Percentiles rank a stretch among this genome's conserved stretches.
These are phyloP conservation scores for Macrobrachium rosenbergii DNA, from an alignment of 1,140 invertebrate species.

Conservation along the genomic window DNA sequence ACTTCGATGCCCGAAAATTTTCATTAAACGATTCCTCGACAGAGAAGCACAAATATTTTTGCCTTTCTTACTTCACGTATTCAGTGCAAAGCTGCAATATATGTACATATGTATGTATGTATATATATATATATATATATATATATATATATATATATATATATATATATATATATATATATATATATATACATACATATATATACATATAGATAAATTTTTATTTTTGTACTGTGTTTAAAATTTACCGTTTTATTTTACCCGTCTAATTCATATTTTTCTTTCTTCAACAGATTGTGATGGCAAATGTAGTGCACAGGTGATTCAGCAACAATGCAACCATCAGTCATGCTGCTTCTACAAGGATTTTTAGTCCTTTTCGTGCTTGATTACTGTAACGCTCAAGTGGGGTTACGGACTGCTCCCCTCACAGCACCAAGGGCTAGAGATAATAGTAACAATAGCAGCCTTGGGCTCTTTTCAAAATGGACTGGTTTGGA, in stretches of 20 bases:
- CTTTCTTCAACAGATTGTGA: background rate
- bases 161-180: too few relatives aligned
- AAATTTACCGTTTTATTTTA: background rate
- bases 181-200: too few relatives aligned
- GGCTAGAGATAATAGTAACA: slow-evolving; percentile 32
- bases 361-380: slow-evolving; percentile 20
- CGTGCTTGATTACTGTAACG: background rate
- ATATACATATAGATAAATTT: background rate
- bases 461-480: slow-evolving; percentile 34
- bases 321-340: slow-evolving; percentile 16
- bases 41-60: too few relatives aligned
- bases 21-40: too few relatives aligned
- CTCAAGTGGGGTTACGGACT: slow-evolving; percentile 47
- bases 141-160: too few relatives aligned
- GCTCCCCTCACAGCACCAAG: slow-evolving; percentile 45
- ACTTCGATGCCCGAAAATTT: too few relatives aligned
- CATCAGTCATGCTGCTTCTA: slow-evolving; percentile 11
- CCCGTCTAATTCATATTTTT: background rate
- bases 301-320: slow-evolving; percentile 15
- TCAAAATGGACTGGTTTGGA: slow-evolving; percentile 35
- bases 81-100: too few relatives aligned
- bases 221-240: background rate
- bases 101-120: too few relatives aligned
- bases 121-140: too few relatives aligned
- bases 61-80: too few relatives aligned